Conservation (phyloP, 2,888 invertebrate genomes). For the Drosophila rubida region DNA sequence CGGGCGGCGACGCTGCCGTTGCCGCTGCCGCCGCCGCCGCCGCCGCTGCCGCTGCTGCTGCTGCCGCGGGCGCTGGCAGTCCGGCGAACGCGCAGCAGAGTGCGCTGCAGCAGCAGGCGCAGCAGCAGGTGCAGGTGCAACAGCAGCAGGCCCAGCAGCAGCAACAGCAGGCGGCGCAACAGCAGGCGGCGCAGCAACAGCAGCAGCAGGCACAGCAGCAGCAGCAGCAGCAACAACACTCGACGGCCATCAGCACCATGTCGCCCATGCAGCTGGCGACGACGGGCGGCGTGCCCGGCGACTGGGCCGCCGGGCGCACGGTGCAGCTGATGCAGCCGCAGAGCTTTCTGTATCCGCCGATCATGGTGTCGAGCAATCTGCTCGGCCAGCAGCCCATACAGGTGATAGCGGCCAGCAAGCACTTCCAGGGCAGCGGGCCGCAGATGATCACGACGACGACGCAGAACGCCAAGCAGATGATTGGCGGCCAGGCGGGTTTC, state of each 20-base stretch:
- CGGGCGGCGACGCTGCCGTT: constrained; percentile 60
- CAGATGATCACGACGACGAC: constrained; percentile 91
- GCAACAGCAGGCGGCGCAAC: constrained; percentile 65
- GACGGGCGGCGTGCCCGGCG: constrained; percentile 86
- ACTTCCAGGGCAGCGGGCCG: constrained; percentile 92
- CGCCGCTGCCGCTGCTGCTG: constrained; percentile 58
- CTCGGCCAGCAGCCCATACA: constrained; percentile 86
- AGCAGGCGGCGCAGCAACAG: too few species aligned
- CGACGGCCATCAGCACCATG: constrained; percentile 90
- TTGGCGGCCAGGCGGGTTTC: constrained; percentile 84
- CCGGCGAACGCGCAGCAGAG: constrained; percentile 84
- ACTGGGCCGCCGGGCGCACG: constrained; percentile 89
- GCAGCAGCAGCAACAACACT: constrained; percentile 85
- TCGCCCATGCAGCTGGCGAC: constrained; percentile 89
- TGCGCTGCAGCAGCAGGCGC: constrained; percentile 61
- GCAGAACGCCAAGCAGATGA: constrained; percentile 89
- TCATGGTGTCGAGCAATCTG: constrained; percentile 93
- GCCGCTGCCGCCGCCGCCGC: constrained; percentile 64
- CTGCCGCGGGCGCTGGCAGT: constrained; percentile 76
- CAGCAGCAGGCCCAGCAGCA: constrained; percentile 80
- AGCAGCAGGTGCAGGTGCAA: constrained; percentile 64
- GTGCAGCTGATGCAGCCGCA: constrained; percentile 93
- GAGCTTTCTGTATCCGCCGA: constrained; percentile 91
- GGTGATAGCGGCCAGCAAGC: constrained; percentile 92
- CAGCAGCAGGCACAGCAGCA: constrained; percentile 86